Evolutionary conservation across 92 coral and sea anemone species (phyloP), one percentile per base, ranked within the genome.

Genomic region (Porites rus): DNA sequence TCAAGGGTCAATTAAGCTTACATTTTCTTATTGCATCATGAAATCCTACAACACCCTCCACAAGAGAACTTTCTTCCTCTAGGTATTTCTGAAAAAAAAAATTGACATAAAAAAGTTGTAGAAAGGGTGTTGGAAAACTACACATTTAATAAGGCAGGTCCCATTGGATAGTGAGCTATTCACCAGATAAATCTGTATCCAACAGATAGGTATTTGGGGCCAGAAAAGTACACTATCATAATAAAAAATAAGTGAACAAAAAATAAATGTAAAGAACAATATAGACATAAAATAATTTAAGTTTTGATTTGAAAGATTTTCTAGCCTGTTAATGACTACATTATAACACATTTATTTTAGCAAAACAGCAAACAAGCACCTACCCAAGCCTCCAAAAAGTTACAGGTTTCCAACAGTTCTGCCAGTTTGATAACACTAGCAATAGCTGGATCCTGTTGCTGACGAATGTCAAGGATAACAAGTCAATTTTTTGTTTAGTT

Each of bases 361-460:
- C 0, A 38, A 38, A 38, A 38, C 46, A 38, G 0, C 46, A 38
- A 38, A 38, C 46, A 38, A 38, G 13, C 11, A 88, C 94, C 58
- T 69, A 97, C 99, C 99, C 99, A 97, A 22, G 94, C 96, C 28
- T 95, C 98, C 65, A 88, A 77, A 85, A 97, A 95, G 65, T 94
- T 88, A 82, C 99, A 97, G 8, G 94, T 97, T 78, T 97, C 99
- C 92, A 97, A 82, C 50, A 93, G 87, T 51, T 97, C 99, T 28
- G 99, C 94, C 52, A 97, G 96, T 54, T 75, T 84, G 67, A 97
- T 82, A 61, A 97, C 99, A 76, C 96, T 92, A 60, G 84, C 92
- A 53, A 97, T 95, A 1, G 97, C 89, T 31, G 88, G 90, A 73
- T 97, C 99, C 64, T 97, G 98, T 93, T 97, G 96, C 95, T 91